A percentile compares a stretch with the other conserved stretches of the same genome.
Evolutionary conservation across 1,140 invertebrate genomes (phyloP).

Genomic region (Lethocerus indicus): DNA sequence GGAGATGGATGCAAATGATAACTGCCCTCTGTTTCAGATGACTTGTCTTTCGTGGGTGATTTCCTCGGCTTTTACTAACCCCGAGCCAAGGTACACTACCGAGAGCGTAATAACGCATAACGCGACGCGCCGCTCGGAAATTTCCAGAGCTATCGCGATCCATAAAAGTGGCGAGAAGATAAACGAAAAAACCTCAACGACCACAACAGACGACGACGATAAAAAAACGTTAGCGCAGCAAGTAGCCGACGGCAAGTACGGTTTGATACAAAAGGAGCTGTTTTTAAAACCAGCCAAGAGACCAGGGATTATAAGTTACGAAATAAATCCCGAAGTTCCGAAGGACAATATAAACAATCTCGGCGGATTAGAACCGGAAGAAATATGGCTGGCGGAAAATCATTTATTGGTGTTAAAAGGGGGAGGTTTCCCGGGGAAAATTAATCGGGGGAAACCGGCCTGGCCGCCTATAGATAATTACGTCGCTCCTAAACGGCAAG

Average conservation of each 20-base stretch:
- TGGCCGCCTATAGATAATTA: slow-evolving; percentile 73
- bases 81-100: background rate
- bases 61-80: no score
- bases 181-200: slow-evolving; percentile 6
- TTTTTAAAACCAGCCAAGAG: slow-evolving; percentile 44
- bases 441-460: slow-evolving; percentile 23
- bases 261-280: slow-evolving; percentile 69
- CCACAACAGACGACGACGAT: slow-evolving; percentile 43
- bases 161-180: background rate
- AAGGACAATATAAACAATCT: slow-evolving; percentile 59
- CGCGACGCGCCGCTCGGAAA: background rate
- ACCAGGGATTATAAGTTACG: slow-evolving; percentile 66
- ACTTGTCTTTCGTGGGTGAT: no score
- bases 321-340: slow-evolving; percentile 53
- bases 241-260: slow-evolving; percentile 76
- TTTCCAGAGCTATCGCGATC: background rate
- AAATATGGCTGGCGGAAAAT: slow-evolving; percentile 79
- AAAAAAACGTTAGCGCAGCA: slow-evolving; percentile 70
- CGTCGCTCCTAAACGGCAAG: slow-evolving; percentile 56
- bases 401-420: slow-evolving; percentile 69
- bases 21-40: no score
- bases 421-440: slow-evolving; percentile 32
- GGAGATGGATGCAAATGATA: no score
- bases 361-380: slow-evolving; percentile 62
- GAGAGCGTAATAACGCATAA: background rate